These are phyloP conservation scores for Andrena bicolor DNA, from an alignment of 2,888 invertebrate genomes.

Conservation along the genomic window DNA sequence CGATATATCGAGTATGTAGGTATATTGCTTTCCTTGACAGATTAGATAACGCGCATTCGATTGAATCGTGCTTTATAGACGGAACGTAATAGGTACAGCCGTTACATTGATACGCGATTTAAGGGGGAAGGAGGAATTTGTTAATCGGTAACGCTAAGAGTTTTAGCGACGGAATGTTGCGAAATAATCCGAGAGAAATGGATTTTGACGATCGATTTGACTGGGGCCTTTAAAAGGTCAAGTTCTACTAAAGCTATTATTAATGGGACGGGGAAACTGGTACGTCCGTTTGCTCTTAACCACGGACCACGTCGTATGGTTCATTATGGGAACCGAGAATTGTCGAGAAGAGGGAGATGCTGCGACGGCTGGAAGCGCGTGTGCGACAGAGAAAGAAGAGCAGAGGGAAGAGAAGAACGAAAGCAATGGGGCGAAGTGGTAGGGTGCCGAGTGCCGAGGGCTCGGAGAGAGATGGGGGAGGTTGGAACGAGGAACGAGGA, in stretches of 20 bases:
- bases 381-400: constrained; percentile 23
- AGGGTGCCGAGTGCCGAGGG: background rate
- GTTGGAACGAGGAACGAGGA: constrained; percentile 29
- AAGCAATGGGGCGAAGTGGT: constrained; percentile 37
- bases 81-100: background rate
- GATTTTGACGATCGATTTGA: constrained; percentile 63
- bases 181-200: background rate
- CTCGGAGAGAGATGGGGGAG: constrained; percentile 8
- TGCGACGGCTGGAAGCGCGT: background rate
- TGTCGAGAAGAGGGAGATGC: constrained; percentile 61
- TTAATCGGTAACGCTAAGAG: background rate
- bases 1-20: constrained; percentile 11
- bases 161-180: background rate
- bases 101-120: constrained; percentile 5
- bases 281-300: constrained; percentile 71
- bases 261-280: constrained; percentile 74
- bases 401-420: constrained; percentile 22
- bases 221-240: constrained; percentile 77
- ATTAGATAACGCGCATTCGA: constrained; percentile 49
- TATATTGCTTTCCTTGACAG: constrained; percentile 40
- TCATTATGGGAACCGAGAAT: constrained; percentile 75
- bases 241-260: constrained; percentile 79
- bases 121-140: background rate
- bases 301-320: constrained; percentile 71
- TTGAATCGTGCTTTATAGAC: background rate